A percentile compares a stretch with the other conserved stretches of the same genome.
Conservation (phyloP, 1,140 invertebrate species). For the Drosophila lacertosa region DNA sequence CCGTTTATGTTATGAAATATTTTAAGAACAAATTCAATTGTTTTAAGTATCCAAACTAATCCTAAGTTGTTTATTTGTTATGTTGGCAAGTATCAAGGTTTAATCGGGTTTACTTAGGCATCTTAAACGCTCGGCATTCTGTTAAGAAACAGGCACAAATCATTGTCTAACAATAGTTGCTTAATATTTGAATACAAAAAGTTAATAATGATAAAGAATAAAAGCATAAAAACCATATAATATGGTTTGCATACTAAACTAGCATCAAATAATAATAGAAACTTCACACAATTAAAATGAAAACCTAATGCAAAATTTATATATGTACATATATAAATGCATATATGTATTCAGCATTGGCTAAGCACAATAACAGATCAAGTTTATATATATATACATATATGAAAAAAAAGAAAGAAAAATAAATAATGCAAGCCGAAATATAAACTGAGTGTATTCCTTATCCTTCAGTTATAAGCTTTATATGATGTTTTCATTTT, state of each 20-base stretch:
- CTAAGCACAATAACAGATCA: conserved; percentile 34
- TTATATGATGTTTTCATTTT: too few relatives aligned
- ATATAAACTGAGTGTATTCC: not conserved
- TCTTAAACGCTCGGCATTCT: not conserved
- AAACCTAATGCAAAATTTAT: conserved; percentile 5
- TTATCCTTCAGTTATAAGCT: too few relatives aligned
- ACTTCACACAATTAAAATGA: conserved; percentile 22
- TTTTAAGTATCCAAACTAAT: not conserved
- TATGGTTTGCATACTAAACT: conserved; percentile 52
- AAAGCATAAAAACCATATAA: conserved; percentile 11
- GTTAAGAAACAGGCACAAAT: not conserved
- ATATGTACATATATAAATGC: conserved; percentile 6
- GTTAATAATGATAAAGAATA: conserved; percentile 15
- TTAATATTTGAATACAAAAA: conserved; percentile 17
- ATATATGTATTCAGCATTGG: conserved; percentile 40
- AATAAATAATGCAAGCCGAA: conserved; percentile 34
- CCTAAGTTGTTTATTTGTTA: not conserved
- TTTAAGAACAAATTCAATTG: not conserved
- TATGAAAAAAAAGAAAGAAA: conserved; percentile 24
- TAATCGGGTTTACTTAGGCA: conserved; percentile 9
- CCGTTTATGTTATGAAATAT: not conserved
- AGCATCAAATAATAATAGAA: conserved; percentile 26
- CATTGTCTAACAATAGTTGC: conserved; percentile 36
- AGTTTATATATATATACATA: too few relatives aligned
- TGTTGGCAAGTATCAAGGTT: not conserved